Conservation (phyloP, 2,888 invertebrate species). For the Meliscaeva auricollis region DNA sequence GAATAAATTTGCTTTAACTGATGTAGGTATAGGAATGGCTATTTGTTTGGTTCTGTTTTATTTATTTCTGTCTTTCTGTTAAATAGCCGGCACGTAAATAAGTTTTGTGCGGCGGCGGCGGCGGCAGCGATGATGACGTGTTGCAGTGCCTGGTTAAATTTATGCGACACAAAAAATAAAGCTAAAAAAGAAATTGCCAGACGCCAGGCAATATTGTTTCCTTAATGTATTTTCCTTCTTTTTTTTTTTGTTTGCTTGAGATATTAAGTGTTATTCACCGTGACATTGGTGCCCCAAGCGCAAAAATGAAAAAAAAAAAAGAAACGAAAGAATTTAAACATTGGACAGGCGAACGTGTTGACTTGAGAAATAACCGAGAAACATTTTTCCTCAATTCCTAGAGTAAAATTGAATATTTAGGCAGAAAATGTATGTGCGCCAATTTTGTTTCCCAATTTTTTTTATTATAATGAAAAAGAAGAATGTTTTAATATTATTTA, state of each 20-base stretch:
- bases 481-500: too few relatives aligned
- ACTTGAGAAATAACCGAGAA: neutral
- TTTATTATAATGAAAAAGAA: neutral
- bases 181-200: slow-evolving; percentile 28
- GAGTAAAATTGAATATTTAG: neutral
- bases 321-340: neutral
- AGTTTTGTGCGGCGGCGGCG: neutral
- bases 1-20: slow-evolving; percentile 7
- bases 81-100: slow-evolving; percentile 21
- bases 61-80: slow-evolving; percentile 2
- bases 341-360: slow-evolving; percentile 7
- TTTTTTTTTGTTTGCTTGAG: neutral
- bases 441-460: neutral
- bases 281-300: slow-evolving; percentile 23
- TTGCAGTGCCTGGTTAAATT: slow-evolving; percentile 29
- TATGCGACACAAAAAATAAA: slow-evolving; percentile 3
- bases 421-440: neutral
- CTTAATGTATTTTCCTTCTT: slow-evolving; percentile 11
- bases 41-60: neutral
- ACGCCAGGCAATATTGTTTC: slow-evolving; percentile 24
- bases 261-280: slow-evolving; percentile 33
- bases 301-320: neutral
- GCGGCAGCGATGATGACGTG: slow-evolving; percentile 10
- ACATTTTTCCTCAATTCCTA: neutral
- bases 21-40: neutral